Base-by-base conservation (phyloP, 2,888 invertebrate species). In the Drosophila pseudotakahashii region DNA sequence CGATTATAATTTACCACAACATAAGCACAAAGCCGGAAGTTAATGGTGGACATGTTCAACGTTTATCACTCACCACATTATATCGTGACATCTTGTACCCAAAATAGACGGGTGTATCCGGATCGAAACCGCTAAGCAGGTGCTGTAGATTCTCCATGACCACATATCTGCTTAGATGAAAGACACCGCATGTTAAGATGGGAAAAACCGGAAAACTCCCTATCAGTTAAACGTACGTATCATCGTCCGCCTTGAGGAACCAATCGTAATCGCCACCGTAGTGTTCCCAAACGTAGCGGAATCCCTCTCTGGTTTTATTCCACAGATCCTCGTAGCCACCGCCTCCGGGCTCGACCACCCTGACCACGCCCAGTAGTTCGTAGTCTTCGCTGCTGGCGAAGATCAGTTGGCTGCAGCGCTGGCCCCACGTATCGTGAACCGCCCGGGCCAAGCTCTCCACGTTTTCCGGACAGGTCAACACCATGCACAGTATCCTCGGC, bases 171-270 rank as follows among this genome's bases (percentile, higher is more conserved):
- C 10, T 93, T 41, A 19, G 9, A 30, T 36, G 23, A 19, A 19
- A 11, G 2, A 13, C 7, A 1, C 14, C 26, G 26, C 26, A 26
- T 1, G 9, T 26, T n/a, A 16, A 23, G n/a, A 30, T 13, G 3
- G 26, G 13, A 16, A n/a, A 9, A 9, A 30, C 11, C 2, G 9
- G 10, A 3, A 39, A 7, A 2, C 2, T 7, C n/a, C 3, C 10
- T 14, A 3, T 16, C 7, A n/a, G 2, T 2, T 3, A 7, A 10
- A 5, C 98, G 98, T 90, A 99, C 99, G 99, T 98, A 90, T 99
- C 99, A 92, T 99, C 99, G 89, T 99, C 99, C 23, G 99, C 98
- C 92, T 99, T 99, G 89, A 99, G 93, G 92, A 99, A 99, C 98
- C 98, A 99, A 92, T 99, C 98, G 7, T 96, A 97, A 50, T 98